Evolutionary conservation across 2,888 invertebrate genomes (phyloP).

Genomic region (Eristalis arbustorum): DNA sequence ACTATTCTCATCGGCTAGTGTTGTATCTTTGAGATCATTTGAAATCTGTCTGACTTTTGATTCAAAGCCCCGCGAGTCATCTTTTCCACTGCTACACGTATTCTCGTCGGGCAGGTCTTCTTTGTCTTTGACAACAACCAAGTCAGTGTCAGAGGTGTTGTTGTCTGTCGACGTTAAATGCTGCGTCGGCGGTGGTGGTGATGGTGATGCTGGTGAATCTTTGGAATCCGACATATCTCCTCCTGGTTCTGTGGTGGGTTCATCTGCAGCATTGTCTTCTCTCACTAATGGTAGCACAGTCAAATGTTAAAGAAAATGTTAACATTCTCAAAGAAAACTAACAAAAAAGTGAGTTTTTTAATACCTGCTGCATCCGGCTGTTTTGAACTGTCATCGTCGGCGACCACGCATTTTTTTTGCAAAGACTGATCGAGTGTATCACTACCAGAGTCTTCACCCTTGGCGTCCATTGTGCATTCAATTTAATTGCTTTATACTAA

Average conservation of each 20-base stretch:
- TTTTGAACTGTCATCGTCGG: conserved; percentile 71
- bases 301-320: not conserved
- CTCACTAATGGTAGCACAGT: conserved; percentile 44
- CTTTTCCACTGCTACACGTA: conserved; percentile 46
- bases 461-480: conserved; percentile 75
- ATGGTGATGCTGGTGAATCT: conserved; percentile 70
- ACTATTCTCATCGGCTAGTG: conserved; percentile 72
- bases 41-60: conserved; percentile 77
- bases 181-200: conserved; percentile 68
- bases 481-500: conserved; percentile 53
- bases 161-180: conserved; percentile 21
- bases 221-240: conserved; percentile 62
- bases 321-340: conserved; percentile 11
- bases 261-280: conserved; percentile 72
- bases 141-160: conserved; percentile 35
- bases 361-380: conserved; percentile 69
- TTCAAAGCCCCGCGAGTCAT: conserved; percentile 73
- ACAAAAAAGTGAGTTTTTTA: conserved; percentile 19
- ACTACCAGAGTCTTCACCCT: conserved; percentile 77
- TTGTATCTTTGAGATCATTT: conserved; percentile 77
- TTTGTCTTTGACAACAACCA: conserved; percentile 47
- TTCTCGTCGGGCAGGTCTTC: conserved; percentile 42
- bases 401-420: conserved; percentile 77
- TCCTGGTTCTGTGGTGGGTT: conserved; percentile 62
- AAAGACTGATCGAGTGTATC: conserved; percentile 77